Evolutionary conservation across 2,888 invertebrate genomes (phyloP).

Genomic region (Leuctra nigra): DNA sequence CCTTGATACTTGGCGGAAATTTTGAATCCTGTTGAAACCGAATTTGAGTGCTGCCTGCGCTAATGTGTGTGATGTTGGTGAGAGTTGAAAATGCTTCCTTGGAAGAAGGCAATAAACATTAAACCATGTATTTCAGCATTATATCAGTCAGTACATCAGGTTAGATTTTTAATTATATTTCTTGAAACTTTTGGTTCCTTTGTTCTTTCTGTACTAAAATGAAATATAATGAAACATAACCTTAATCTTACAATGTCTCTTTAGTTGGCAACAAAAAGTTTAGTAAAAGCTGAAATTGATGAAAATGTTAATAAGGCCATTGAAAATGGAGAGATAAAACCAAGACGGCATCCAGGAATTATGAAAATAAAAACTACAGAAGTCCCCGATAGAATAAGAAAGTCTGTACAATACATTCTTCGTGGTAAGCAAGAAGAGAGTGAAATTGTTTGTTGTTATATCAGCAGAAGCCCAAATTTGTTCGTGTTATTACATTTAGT

Average conservation of each 20-base stretch:
- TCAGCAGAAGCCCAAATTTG: not conserved
- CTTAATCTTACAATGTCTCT: not conserved
- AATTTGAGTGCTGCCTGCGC: no score
- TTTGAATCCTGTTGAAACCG: no score
- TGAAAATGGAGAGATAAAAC: conserved; percentile 50
- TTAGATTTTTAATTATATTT: no score
- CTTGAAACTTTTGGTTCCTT: no score
- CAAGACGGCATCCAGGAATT: conserved; percentile 67
- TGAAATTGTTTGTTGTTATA: conserved; percentile 20
- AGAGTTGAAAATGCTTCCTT: no score
- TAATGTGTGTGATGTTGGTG: no score
- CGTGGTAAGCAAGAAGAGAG: conserved; percentile 39
- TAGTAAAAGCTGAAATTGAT: conserved; percentile 38
- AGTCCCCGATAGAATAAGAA: conserved; percentile 54
- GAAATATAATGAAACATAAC: no score
- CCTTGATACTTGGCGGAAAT: no score
- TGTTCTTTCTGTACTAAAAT: no score
- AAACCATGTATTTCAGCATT: no score
- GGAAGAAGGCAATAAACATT: no score
- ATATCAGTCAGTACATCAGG: no score
- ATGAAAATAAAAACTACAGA: conserved; percentile 45
- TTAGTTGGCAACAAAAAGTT: conserved; percentile 29
- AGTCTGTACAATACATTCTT: conserved; percentile 48
- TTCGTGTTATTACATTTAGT: not conserved
- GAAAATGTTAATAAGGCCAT: conserved; percentile 28